These are phyloP conservation scores for Crypturellus tataupa DNA, from an alignment of 2,797 vertebrate species.

Conservation along the genomic window DNA sequence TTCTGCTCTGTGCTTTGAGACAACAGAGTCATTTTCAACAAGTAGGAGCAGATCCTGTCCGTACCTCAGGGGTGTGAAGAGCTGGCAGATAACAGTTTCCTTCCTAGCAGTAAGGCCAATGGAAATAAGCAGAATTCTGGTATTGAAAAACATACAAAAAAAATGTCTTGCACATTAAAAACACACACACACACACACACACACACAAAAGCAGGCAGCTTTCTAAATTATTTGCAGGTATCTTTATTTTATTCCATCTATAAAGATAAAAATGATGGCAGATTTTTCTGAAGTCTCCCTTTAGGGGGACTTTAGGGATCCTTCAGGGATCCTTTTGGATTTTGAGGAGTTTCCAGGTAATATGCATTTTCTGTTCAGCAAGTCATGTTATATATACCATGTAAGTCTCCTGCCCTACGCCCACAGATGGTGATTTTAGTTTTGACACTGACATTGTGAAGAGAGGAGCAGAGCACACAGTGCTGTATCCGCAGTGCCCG, in stretches of 20 bases:
- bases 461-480: not conserved
- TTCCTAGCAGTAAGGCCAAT: not conserved
- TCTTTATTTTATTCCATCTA: not conserved
- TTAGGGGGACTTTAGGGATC: not conserved
- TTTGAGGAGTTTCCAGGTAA: not conserved
- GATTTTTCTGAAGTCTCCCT: not conserved
- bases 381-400: not conserved
- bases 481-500: not conserved
- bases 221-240: conserved; percentile 7
- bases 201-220: not conserved
- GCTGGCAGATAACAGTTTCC: not conserved
- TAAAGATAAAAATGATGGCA: not conserved
- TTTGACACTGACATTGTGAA: not conserved
- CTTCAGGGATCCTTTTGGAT: not conserved
- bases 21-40: not conserved
- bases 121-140: not conserved
- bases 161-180: not conserved
- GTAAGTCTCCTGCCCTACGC: not conserved
- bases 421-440: not conserved
- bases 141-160: not conserved
- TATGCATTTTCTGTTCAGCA: not conserved
- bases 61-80: not conserved
- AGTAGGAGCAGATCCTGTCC: not conserved
- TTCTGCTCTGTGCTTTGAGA: conserved; percentile 24
- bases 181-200: not conserved